Evolutionary conservation across 92 coral and sea anemone species (phyloP).

Genomic region (Heteractis magnifica): DNA sequence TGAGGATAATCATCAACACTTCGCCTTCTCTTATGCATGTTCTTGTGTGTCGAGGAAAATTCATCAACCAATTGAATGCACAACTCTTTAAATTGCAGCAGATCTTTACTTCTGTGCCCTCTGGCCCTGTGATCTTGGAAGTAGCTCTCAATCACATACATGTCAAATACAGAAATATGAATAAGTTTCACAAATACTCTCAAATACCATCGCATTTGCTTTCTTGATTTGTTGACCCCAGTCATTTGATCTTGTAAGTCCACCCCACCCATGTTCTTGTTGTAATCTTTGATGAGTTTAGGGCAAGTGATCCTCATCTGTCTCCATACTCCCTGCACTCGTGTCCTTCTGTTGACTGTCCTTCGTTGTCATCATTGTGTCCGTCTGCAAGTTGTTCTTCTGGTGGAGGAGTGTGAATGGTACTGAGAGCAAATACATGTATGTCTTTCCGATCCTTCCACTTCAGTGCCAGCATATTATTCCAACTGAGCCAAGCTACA

Average conservation of each 20-base stretch:
- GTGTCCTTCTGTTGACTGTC: not conserved
- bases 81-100: constrained; percentile 35
- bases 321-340: not conserved
- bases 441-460: no score
- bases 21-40: constrained; percentile 34
- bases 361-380: constrained; percentile 4
- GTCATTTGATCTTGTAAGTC: constrained; percentile 67
- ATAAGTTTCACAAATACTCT: constrained; percentile 48
- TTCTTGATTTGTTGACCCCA: constrained; percentile 41
- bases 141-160: constrained; percentile 46
- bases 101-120: constrained; percentile 47
- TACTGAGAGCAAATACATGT: no score
- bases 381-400: no score
- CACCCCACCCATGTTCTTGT: constrained; percentile 59
- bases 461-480: no score
- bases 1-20: constrained; percentile 37
- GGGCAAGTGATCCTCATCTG: constrained; percentile 14
- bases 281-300: constrained; percentile 47
- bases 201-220: constrained; percentile 51
- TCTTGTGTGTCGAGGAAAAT: constrained; percentile 29
- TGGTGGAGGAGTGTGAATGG: no score
- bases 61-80: constrained; percentile 41
- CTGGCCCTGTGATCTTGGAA: constrained; percentile 24
- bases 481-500: no score
- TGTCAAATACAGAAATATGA: constrained; percentile 26